Conservation (phyloP, 2,113 vertebrate species). For the Elgaria multicarinata region DNA sequence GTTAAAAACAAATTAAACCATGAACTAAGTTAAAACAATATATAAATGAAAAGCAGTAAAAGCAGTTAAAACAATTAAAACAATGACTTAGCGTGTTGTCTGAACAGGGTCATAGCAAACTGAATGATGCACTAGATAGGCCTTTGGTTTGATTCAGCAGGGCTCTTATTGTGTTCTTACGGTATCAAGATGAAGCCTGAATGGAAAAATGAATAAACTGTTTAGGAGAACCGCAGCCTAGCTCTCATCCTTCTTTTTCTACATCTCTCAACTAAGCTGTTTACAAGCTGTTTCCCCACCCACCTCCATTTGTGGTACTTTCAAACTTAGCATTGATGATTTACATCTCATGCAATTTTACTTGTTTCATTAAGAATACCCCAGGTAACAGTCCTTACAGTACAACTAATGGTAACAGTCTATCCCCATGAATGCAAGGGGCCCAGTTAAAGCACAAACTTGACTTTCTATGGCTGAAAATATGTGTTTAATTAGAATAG, state of each 20-base stretch:
- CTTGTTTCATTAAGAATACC: not conserved
- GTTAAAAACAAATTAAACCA: too few species aligned
- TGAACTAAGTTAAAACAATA: too few species aligned
- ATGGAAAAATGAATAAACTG: not conserved
- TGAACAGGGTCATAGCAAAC: too few species aligned
- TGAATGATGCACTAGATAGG: too few species aligned
- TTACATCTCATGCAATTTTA: not conserved
- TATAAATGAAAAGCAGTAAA: too few species aligned
- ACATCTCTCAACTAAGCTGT: not conserved
- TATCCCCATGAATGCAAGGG: not conserved
- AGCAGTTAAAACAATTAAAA: too few species aligned
- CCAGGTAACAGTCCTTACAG: not conserved
- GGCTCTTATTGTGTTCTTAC: too few species aligned
- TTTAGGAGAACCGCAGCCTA: too few species aligned
- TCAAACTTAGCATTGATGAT: not conserved
- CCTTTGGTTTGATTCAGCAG: too few species aligned
- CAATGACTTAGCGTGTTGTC: too few species aligned
- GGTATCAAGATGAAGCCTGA: too few species aligned
- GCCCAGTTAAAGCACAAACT: not conserved
- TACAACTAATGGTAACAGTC: not conserved
- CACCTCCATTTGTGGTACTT: not conserved
- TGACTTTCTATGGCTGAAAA: not conserved
- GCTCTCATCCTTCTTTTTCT: not conserved
- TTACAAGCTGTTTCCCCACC: constrained; percentile 1
- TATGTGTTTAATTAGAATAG: not conserved